These are phyloP conservation scores for Drosophila seclusa DNA, from an alignment of 2,888 invertebrate genomes.

Conservation along the genomic window DNA sequence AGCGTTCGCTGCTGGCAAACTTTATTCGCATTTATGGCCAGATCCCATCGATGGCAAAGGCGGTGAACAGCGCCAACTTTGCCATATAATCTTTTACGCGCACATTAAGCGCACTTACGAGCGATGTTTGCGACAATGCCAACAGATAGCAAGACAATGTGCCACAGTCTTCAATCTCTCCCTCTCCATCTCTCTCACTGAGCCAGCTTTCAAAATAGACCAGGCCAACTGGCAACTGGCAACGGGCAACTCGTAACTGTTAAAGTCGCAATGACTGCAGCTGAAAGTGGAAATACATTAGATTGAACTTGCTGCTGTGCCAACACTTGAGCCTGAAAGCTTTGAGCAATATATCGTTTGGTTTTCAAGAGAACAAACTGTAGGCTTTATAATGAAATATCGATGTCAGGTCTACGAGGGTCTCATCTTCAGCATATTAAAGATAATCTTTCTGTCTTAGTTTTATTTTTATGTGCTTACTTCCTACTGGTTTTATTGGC, in stretches of 20 bases:
- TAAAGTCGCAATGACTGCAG: constrained; percentile 50
- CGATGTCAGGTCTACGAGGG: not conserved
- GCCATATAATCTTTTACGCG: constrained; percentile 77
- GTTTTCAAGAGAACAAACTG: not conserved
- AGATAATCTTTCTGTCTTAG: not conserved
- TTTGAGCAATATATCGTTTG: not conserved
- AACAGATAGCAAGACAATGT: constrained; percentile 44
- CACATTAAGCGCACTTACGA: constrained; percentile 75
- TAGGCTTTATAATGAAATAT: not conserved
- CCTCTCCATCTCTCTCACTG: not conserved
- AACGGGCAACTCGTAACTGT: constrained; percentile 28
- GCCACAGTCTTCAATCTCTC: not conserved
- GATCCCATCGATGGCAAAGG: constrained; percentile 39
- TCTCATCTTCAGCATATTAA: not conserved
- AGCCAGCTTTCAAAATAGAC: constrained; percentile 51
- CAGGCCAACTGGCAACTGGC: constrained; percentile 25
- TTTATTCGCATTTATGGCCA: constrained; percentile 57
- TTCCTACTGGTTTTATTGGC: not conserved
- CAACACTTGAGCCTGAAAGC: not conserved
- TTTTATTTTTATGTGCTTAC: not conserved
- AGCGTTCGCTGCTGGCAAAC: constrained; percentile 67
- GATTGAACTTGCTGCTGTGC: constrained; percentile 12
- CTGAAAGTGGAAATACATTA: constrained; percentile 42
- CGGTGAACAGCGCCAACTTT: constrained; percentile 68
- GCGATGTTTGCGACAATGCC: constrained; percentile 44